Conservation (phyloP, 1,140 invertebrate genomes). For the Helicoverpa armigera region DNA sequence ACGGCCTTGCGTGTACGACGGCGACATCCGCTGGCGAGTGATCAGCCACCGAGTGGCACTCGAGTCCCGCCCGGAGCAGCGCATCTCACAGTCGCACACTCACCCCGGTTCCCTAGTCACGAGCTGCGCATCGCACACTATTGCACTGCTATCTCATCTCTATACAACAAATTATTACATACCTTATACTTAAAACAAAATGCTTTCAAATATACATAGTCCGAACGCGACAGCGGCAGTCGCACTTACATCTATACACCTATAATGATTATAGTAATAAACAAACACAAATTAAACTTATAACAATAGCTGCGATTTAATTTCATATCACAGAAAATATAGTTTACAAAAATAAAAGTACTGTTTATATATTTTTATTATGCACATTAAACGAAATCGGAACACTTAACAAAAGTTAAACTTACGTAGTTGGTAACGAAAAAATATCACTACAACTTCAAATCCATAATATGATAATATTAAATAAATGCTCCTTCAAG, state of each 20-base stretch:
- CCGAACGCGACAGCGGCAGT: constrained; percentile 3
- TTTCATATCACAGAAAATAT: constrained; percentile 67
- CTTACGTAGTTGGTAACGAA: constrained; percentile 79
- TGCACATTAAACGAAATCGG: constrained; percentile 61
- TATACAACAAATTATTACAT: constrained; percentile 5
- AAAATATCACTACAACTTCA: constrained; percentile 79
- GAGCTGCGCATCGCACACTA: constrained; percentile 8
- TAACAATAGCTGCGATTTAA: constrained; percentile 62
- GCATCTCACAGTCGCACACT: neutral
- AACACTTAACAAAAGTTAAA: constrained; percentile 59
- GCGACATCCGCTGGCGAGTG: neutral
- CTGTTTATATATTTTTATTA: constrained; percentile 45
- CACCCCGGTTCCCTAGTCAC: constrained; percentile 17
- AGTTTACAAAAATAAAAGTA: constrained; percentile 53
- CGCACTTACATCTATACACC: constrained; percentile 47
- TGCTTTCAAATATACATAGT: constrained; percentile 35
- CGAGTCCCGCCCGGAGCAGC: too few relatives aligned
- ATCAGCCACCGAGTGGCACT: neutral
- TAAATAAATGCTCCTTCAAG: constrained; percentile 77
- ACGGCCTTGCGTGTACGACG: constrained; percentile 14
- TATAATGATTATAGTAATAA: constrained; percentile 37
- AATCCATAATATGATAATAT: constrained; percentile 56
- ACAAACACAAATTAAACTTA: constrained; percentile 57
- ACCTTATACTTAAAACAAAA: constrained; percentile 20
- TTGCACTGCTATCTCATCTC: neutral